A percentile compares a stretch with the other conserved stretches of the same genome.
These are phyloP conservation scores for Troides aeacus DNA, from an alignment of 2,888 invertebrate species.

Conservation along the genomic window DNA sequence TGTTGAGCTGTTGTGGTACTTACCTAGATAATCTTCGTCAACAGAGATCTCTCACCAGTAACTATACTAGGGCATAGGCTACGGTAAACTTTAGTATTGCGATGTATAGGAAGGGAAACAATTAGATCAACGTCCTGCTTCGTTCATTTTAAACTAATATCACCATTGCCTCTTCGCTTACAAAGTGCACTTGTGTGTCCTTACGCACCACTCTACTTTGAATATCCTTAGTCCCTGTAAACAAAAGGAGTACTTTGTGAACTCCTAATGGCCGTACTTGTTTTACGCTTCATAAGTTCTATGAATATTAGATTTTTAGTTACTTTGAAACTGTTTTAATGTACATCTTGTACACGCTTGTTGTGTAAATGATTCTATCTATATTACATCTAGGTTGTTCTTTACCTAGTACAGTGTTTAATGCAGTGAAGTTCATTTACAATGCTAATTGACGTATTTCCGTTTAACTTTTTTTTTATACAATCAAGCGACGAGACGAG, in stretches of 20 bases:
- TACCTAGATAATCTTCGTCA: too few species aligned
- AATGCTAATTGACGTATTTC: neutral
- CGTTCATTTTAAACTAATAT: conserved; percentile 36
- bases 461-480: neutral
- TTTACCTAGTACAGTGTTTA: neutral
- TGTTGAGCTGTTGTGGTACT: too few species aligned
- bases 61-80: too few species aligned
- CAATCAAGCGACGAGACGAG: too few species aligned
- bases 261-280: neutral
- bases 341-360: neutral
- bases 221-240: conserved; percentile 15
- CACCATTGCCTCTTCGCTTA: neutral
- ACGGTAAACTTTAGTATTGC: neutral
- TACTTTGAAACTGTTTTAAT: neutral
- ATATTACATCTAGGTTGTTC: neutral
- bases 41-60: too few species aligned
- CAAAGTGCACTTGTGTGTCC: conserved; percentile 23
- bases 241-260: neutral
- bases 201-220: conserved; percentile 12
- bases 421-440: neutral
- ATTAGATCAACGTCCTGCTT: conserved; percentile 33
- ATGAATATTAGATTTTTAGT: neutral
- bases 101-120: conserved; percentile 18
- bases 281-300: neutral
- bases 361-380: neutral